Base-by-base conservation (phyloP, 2,797 vertebrate species). In the Smutsia gigantea region DNA sequence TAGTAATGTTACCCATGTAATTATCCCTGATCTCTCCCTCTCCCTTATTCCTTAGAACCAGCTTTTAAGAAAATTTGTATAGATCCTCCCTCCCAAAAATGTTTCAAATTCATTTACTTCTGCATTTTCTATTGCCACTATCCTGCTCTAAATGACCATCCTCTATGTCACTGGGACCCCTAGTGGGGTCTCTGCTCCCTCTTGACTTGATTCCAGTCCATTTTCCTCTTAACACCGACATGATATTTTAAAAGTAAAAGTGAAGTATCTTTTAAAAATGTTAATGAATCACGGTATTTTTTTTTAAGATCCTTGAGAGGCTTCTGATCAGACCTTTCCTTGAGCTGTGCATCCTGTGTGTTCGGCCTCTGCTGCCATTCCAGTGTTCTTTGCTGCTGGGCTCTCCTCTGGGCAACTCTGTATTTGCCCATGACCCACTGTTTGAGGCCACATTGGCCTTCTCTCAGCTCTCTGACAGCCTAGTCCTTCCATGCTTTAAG, bases 101-200 rank as follows among this genome's bases (percentile, higher is more conserved):
- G 46, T 96, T 88, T 59, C n/a, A 74, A 37, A 19, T 90, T 72
- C 27, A 25, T 12, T 37, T 19, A 14, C n/a, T 59, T 84, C 74
- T n/a, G 15, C 57, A 42, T 0, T 72, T 86, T 78, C 83, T 14
- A 13, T 77, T 81, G 37, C n/a, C 7, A 0, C 74, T 18, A 11
- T 14, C 57, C 17, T 59, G 1, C 17, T 75, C 31, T n/a, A 7
- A 64, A 63, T 25, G 63, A 75, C 34, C 27, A 0, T 37, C 55
- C 4, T 90, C 19, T 75, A 34, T 61, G 46, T 11, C 21, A 13
- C 66, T 31, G 57, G 25, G 51, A 77, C 51, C 86, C 5, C n/a
- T 77, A 49, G 23, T 42, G 49, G 2, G 74, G 21, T 87, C n/a
- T 74, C 27, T 57, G 23, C 59, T 88, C 59, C 31, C 25, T 82